These are phyloP conservation scores for Tipula vernalis DNA, from an alignment of 2,888 invertebrate genomes.

Conservation along the genomic window DNA sequence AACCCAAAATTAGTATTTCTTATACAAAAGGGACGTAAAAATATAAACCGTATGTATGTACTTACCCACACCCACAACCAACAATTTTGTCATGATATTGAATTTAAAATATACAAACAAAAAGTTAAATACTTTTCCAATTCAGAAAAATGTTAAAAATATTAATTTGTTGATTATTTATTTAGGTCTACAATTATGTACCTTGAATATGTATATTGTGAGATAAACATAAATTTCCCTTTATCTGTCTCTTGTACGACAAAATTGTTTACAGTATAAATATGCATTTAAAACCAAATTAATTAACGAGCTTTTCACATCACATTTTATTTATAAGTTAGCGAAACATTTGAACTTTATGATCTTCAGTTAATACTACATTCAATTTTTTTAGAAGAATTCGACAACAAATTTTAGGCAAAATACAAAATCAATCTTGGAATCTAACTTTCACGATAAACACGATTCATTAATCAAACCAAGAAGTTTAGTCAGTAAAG, in stretches of 20 bases:
- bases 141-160: not conserved
- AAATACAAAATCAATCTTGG: no score
- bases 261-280: not conserved
- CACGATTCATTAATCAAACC: no score
- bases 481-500: no score
- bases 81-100: not conserved
- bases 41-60: no score
- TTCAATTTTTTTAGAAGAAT: no score
- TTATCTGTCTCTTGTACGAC: not conserved
- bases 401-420: no score
- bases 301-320: not conserved
- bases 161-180: not conserved
- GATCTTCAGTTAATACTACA: no score
- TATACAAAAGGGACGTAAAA: not conserved
- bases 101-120: not conserved
- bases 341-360: no score
- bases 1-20: not conserved
- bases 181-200: not conserved
- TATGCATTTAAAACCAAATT: not conserved
- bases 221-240: not conserved
- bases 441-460: no score
- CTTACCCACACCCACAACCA: not conserved
- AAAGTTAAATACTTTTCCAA: not conserved
- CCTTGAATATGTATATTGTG: not conserved
- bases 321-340: no score